Conservation (phyloP, 2,797 vertebrate genomes). For the Toxotes lorentzi region DNA sequence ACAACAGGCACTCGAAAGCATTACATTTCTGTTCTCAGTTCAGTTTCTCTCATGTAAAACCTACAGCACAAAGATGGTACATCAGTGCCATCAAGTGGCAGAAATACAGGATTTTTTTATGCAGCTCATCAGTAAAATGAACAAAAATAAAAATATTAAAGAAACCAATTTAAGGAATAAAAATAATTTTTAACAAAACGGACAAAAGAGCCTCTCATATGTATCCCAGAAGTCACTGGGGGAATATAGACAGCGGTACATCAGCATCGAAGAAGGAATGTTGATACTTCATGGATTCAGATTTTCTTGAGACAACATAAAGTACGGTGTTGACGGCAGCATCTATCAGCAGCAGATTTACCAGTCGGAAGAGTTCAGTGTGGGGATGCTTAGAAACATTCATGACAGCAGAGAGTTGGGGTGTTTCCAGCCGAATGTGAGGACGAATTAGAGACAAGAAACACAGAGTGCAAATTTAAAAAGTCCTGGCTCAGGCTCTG, state of each 20-base stretch:
- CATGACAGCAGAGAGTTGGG: slow-evolving; percentile 34
- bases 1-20: slow-evolving; percentile 17
- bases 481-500: slow-evolving; percentile 30
- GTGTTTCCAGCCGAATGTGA: slow-evolving; percentile 27
- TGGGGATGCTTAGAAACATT: slow-evolving; percentile 18
- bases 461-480: slow-evolving; percentile 36
- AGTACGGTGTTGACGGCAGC: slow-evolving; percentile 49
- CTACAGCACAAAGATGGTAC: slow-evolving; percentile 49
- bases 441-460: slow-evolving; percentile 43
- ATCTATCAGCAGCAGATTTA: slow-evolving; percentile 41
- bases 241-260: neutral
- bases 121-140: slow-evolving; percentile 29
- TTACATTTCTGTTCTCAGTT: slow-evolving; percentile 13
- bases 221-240: slow-evolving; percentile 9
- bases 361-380: slow-evolving; percentile 20
- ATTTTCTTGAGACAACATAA: slow-evolving; percentile 37
- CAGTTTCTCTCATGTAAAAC: slow-evolving; percentile 20
- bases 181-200: neutral
- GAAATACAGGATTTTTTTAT: slow-evolving; percentile 39
- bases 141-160: slow-evolving; percentile 13
- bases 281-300: slow-evolving; percentile 23
- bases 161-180: slow-evolving; percentile 9
- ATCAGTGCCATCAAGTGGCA: slow-evolving; percentile 60
- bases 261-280: neutral
- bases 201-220: neutral